phyloP scores from a whole-genome alignment of 2,113 vertebrate genomes.

The Xenopus borealis region DNA sequence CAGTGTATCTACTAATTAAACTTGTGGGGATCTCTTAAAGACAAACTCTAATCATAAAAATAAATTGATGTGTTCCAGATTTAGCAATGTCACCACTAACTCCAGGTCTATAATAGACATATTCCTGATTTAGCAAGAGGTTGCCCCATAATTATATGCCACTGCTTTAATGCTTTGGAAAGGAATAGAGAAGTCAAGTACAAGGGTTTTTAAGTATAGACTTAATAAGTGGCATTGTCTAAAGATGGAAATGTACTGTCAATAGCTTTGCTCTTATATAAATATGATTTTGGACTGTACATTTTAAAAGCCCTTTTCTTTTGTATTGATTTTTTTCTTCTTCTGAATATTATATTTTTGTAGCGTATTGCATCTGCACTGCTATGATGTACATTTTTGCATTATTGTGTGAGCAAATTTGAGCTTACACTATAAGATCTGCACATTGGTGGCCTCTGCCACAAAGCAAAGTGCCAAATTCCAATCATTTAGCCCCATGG shows the following conservation, averaged over 20 bases:
- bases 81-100: slow-evolving; percentile 59
- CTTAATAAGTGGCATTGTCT: not conserved
- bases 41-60: slow-evolving; percentile 53
- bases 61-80: slow-evolving; percentile 55
- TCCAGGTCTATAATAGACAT: slow-evolving; percentile 47
- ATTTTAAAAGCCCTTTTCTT: no score
- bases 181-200: slow-evolving; percentile 28
- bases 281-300: no score
- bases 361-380: no score
- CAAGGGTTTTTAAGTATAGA: slow-evolving; percentile 27
- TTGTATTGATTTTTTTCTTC: no score
- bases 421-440: no score
- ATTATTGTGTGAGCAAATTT: no score
- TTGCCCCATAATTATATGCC: slow-evolving; percentile 61
- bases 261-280: not conserved
- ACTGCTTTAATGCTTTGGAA: slow-evolving; percentile 45
- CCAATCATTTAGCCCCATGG: no score
- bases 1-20: slow-evolving; percentile 37
- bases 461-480: no score
- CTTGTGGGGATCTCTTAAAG: slow-evolving; percentile 54
- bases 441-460: no score
- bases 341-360: no score
- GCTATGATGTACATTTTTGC: no score
- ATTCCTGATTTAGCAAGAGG: slow-evolving; percentile 54
- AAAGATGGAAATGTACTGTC: slow-evolving; percentile 6